Conservation (phyloP, 2,888 invertebrate species). For the Melipona bicolor region DNA sequence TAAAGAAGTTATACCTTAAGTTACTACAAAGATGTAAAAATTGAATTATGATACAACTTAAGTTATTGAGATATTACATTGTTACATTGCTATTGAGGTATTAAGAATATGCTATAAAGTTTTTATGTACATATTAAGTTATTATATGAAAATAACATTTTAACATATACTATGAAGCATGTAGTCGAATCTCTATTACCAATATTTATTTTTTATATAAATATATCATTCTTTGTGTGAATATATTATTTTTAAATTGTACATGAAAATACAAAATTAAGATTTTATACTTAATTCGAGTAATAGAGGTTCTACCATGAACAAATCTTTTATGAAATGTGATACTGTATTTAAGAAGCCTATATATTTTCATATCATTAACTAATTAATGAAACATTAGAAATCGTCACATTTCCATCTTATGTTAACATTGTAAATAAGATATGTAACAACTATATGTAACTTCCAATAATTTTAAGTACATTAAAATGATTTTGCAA, state of each 20-base stretch:
- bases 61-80: too few relatives aligned
- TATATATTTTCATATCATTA: conserved; percentile 11
- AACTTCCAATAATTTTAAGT: conserved; percentile 86
- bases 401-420: conserved; percentile 13
- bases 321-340: neutral
- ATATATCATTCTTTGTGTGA: neutral
- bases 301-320: neutral
- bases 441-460: conserved; percentile 65
- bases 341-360: conserved; percentile 2
- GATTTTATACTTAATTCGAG: neutral
- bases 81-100: neutral
- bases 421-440: conserved; percentile 14
- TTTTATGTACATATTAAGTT: neutral
- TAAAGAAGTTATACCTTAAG: neutral
- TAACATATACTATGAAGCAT: neutral
- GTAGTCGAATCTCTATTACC: neutral
- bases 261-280: neutral
- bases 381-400: neutral
- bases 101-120: neutral
- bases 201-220: neutral
- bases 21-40: neutral
- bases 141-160: neutral
- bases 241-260: neutral
- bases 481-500: conserved; percentile 92
- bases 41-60: neutral